Evolutionary conservation across 2,797 vertebrate species (phyloP).

Genomic region (Chanos chanos): DNA sequence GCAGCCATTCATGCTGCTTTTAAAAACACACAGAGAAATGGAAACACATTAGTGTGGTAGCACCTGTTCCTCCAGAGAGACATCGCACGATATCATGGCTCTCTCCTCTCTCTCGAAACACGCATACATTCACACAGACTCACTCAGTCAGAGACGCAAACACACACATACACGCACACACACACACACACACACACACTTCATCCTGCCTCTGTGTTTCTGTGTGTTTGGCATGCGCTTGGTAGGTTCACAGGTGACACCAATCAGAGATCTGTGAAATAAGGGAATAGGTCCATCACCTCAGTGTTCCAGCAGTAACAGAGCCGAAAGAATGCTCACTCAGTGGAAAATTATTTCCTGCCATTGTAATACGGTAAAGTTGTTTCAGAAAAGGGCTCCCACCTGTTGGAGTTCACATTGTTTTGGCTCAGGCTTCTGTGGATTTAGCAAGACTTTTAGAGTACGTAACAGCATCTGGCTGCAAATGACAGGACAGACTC

Average conservation of each 20-base stretch:
- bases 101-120: no score
- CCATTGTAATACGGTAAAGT: constrained; percentile 24
- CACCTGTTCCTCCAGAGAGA: not conserved
- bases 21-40: no score
- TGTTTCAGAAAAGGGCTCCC: constrained; percentile 24
- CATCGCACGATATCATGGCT: not conserved
- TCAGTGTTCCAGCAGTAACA: not conserved
- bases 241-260: not conserved
- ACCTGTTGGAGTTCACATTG: constrained; percentile 16
- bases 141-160: no score
- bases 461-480: constrained; percentile 46
- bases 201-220: not conserved
- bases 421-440: constrained; percentile 19
- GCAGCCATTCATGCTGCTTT: not conserved
- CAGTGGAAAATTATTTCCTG: constrained; percentile 30
- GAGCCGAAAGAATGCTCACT: constrained; percentile 4
- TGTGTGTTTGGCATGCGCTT: not conserved
- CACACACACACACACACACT: not conserved
- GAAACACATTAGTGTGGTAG: no score
- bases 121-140: not conserved
- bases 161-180: no score
- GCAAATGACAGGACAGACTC: constrained; percentile 48
- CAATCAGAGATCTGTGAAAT: not conserved
- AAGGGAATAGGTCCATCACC: not conserved
- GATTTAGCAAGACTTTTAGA: constrained; percentile 26